Percentiles rank a stretch among this genome's conserved stretches.
These are phyloP conservation scores for Cercocebus atys DNA, from an alignment of 2,113 vertebrate genomes.

Conservation along the genomic window DNA sequence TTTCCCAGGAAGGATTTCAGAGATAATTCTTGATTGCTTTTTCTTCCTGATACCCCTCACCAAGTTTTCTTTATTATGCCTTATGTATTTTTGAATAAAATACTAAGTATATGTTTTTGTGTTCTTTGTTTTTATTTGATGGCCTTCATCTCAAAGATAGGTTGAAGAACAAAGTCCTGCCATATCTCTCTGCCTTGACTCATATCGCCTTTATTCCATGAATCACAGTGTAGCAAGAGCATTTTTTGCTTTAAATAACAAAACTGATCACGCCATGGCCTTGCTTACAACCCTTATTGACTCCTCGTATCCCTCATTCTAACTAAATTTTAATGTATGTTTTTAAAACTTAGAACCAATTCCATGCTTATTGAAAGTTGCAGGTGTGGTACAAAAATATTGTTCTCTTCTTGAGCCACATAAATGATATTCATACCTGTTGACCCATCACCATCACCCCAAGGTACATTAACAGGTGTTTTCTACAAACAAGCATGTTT, in stretches of 20 bases:
- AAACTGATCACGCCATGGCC: not conserved
- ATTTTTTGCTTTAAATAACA: not conserved
- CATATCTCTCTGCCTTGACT: not conserved
- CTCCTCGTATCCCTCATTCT: not conserved
- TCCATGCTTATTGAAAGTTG: not conserved
- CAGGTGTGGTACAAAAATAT: not conserved
- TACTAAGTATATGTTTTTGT: too few species aligned
- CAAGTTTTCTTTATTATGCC: not conserved
- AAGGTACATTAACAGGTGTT: not conserved
- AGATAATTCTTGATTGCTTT: not conserved
- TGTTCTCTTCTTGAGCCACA: not conserved
- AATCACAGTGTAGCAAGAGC: not conserved
- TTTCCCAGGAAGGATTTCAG: not conserved
- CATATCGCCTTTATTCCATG: not conserved
- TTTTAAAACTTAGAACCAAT: not conserved
- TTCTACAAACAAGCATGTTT: not conserved
- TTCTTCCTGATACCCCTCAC: not conserved
- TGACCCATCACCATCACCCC: not conserved
- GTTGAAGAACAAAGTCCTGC: not conserved
- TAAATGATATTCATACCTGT: not conserved
- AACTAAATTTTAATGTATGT: not conserved
- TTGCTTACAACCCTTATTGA: not conserved
- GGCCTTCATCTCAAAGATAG: not conserved
- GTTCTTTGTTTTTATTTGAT: not conserved
- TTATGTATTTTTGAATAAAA: not conserved